These are phyloP conservation scores for Coelinius sp. DNA, from an alignment of 2,888 invertebrate species.

Conservation along the genomic window DNA sequence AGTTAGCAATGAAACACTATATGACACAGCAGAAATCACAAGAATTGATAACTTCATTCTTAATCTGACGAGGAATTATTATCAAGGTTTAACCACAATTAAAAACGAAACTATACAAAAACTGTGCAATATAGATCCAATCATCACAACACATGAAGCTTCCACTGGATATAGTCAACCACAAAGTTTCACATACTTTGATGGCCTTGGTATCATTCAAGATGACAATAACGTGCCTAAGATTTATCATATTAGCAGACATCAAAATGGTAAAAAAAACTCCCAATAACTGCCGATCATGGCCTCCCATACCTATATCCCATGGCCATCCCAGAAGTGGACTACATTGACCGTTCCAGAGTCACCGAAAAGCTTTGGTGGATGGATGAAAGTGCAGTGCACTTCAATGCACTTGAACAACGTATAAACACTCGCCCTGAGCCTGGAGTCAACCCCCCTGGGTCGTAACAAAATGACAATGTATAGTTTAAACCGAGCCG, in stretches of 20 bases:
- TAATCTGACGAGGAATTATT: conserved; percentile 18
- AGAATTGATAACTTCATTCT: conserved; percentile 29
- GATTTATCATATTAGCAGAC: not conserved
- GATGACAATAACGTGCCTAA: not conserved
- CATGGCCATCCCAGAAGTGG: not conserved
- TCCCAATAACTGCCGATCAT: not conserved
- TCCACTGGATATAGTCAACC: no score
- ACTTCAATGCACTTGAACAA: not conserved
- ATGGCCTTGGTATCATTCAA: no score
- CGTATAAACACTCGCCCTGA: not conserved
- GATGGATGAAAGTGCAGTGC: not conserved
- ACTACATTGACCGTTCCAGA: not conserved
- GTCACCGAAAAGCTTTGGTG: not conserved
- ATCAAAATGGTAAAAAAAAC: not conserved
- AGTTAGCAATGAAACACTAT: conserved; percentile 5
- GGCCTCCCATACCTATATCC: not conserved
- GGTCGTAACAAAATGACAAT: no score
- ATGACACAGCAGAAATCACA: conserved; percentile 28
- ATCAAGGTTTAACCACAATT: not conserved
- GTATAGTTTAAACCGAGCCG: no score
- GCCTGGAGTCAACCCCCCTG: not conserved
- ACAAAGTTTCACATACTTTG: not conserved
- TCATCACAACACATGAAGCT: no score
- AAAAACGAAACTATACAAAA: not conserved
- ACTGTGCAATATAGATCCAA: no score